Conservation (phyloP, 2,113 vertebrate genomes). For the Ondatra zibethicus region DNA sequence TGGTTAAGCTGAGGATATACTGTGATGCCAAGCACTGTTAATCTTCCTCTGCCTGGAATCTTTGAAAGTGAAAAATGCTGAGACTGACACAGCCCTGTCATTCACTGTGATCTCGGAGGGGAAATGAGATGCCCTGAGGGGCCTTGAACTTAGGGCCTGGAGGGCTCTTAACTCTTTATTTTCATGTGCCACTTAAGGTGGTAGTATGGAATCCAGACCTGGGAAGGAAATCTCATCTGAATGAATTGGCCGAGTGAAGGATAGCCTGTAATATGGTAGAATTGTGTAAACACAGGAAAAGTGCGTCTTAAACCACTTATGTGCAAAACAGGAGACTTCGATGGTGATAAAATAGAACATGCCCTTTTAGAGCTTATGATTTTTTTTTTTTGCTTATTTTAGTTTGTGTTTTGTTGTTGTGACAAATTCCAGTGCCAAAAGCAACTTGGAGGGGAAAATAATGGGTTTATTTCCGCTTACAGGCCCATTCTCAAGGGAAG, state of each 20-base stretch:
- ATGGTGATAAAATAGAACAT: neutral
- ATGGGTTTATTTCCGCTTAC: neutral
- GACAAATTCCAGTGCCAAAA: neutral
- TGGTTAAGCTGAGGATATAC: neutral
- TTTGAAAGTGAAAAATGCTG: neutral
- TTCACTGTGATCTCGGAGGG: neutral
- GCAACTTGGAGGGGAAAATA: neutral
- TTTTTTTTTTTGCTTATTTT: neutral
- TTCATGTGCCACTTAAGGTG: conserved; percentile 28
- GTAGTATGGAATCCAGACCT: neutral
- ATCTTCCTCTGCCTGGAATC: conserved; percentile 11
- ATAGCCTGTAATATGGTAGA: neutral
- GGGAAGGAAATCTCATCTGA: neutral
- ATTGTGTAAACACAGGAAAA: neutral
- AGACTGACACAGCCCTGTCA: neutral
- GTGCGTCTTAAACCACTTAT: neutral
- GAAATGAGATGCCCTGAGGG: neutral
- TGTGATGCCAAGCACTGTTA: neutral
- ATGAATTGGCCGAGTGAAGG: neutral
- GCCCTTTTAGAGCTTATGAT: neutral
- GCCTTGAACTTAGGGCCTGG: neutral
- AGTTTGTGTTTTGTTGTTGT: neutral
- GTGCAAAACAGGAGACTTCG: neutral
- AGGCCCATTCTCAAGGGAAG: neutral
- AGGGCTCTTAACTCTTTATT: conserved; percentile 6